Evolutionary conservation across 2,888 invertebrate species (phyloP), one percentile per base, ranked within the genome.

Genomic region (Drosophila anomelani): DNA sequence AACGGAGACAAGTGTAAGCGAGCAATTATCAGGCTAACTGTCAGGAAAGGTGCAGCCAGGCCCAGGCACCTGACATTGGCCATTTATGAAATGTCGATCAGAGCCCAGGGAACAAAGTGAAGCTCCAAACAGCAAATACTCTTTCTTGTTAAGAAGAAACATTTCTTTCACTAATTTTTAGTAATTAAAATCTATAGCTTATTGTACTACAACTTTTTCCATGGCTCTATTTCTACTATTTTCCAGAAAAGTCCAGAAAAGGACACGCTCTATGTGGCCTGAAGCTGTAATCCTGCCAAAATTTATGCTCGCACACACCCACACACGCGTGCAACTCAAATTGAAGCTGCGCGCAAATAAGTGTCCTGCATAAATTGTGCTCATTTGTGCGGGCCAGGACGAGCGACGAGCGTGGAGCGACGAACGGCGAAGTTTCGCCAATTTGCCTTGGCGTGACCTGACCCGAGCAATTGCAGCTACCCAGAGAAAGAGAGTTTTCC

Each of bases 391-490:
- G 74, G 34, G 57, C 41, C 41, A 51, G 47, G 38, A 41, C 23
- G 32, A 41, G 29, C 13, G 51, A 23, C 36, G 64, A 51, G 62
- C n/a, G n/a, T n/a, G n/a, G n/a, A n/a, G n/a, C 49, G 75, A 8
- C 36, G 64, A 51, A 68, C 54, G 75, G 64, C 75, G 17, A 76
- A 76, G 47, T 76, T 76, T 76, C 59, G 62, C 69, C 76, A 76
- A 76, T 76, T 76, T 75, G 75, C 75, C 75, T 64, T 58, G 76
- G 47, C 75, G 64, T 76, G 75, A 64, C 76, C 70, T 64, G 60
- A 60, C 49, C 76, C 64, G 53, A 70, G 76, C 59, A 69, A 76
- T 76, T 76, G 75, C 76, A 76, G 56, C 56, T 12, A 23, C 43
- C 56, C 23, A n/a, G 29, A 29, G 12, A 15, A 9, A 39, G 12